These are phyloP conservation scores for Eubucco bourcierii DNA, from an alignment of 2,113 vertebrate species.

Conservation along the genomic window DNA sequence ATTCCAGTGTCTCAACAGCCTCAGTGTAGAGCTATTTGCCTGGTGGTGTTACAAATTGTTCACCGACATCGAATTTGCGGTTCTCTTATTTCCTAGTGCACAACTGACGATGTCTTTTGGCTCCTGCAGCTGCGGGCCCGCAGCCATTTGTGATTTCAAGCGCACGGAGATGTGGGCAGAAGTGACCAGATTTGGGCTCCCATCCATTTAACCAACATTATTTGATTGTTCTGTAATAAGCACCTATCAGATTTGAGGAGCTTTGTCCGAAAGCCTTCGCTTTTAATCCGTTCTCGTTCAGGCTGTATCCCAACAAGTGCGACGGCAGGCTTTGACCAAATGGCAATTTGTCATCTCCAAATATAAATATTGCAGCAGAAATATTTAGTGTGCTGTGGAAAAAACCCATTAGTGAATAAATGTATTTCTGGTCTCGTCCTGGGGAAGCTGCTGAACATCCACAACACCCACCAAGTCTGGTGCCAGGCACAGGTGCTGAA, in stretches of 20 bases:
- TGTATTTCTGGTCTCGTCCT: background rate
- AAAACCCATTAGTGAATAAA: background rate
- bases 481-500: slow-evolving; percentile 4
- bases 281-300: background rate
- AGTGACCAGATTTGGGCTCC: background rate
- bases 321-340: background rate
- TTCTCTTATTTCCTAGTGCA: background rate
- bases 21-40: background rate
- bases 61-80: background rate
- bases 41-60: background rate
- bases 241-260: background rate
- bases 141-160: background rate
- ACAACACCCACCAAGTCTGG: background rate
- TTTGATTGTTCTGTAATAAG: background rate
- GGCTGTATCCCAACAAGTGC: background rate
- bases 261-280: background rate
- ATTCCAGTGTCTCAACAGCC: too few species aligned
- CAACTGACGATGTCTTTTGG: background rate
- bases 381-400: background rate
- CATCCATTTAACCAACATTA: background rate
- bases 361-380: background rate
- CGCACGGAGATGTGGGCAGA: background rate
- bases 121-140: background rate
- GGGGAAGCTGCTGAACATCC: slow-evolving; percentile 11
- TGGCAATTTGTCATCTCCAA: background rate